A percentile compares a stretch with the other conserved stretches of the same genome.
phyloP scores from a whole-genome alignment of 2,888 invertebrate genomes.

The Leptopilina syphax region DNA sequence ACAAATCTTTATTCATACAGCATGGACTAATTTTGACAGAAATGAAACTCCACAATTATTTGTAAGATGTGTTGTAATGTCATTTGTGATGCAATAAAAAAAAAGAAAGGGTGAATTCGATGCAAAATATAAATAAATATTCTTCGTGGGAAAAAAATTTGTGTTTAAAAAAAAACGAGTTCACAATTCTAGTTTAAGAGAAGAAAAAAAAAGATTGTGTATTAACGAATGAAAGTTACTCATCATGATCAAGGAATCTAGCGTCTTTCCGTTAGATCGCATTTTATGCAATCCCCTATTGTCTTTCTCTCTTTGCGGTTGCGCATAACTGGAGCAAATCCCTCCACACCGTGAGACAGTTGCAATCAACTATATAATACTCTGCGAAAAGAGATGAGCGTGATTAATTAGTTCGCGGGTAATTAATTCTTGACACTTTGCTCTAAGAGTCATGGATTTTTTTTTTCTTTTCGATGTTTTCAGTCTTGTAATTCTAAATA shows the following conservation, averaged over 20 bases:
- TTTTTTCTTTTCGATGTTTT: too few species aligned
- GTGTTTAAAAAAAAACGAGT: not conserved
- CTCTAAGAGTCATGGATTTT: too few species aligned
- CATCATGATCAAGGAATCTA: slow-evolving; percentile 43
- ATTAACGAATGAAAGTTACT: slow-evolving; percentile 56
- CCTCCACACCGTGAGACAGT: too few species aligned
- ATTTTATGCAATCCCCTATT: slow-evolving; percentile 47
- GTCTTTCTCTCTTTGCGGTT: slow-evolving; percentile 40
- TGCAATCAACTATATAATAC: too few species aligned
- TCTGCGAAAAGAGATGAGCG: too few species aligned
- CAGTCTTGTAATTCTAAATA: too few species aligned
- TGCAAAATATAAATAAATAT: slow-evolving; percentile 31
- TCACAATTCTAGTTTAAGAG: slow-evolving; percentile 12
- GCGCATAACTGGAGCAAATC: slow-evolving; percentile 53
- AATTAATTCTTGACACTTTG: too few species aligned
- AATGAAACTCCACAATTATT: slow-evolving; percentile 22
- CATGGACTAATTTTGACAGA: too few species aligned
- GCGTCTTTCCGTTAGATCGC: slow-evolving; percentile 46
- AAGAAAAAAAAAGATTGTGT: slow-evolving; percentile 52
- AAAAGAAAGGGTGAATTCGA: slow-evolving; percentile 50
- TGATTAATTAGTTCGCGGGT: too few species aligned
- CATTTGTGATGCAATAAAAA: slow-evolving; percentile 55
- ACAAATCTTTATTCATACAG: too few species aligned
- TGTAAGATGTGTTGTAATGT: slow-evolving; percentile 54
- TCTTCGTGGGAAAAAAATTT: slow-evolving; percentile 53